Conservation (phyloP, 2,797 vertebrate genomes). For the Anas bahamensis region DNA sequence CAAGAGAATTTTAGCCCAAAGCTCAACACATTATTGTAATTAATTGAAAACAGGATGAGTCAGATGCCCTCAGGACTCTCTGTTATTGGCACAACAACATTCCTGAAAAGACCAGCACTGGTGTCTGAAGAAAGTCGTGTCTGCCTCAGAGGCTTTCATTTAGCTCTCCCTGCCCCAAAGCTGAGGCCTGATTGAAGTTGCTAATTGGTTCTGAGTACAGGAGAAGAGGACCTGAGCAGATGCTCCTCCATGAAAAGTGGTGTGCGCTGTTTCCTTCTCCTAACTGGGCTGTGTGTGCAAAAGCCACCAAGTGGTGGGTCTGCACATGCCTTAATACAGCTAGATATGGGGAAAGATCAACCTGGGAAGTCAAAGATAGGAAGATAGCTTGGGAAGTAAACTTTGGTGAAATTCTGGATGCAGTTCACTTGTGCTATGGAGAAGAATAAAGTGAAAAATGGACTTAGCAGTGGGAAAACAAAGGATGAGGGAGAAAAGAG, state of each 20-base stretch:
- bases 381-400: neutral
- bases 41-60: neutral
- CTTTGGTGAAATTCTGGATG: neutral
- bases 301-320: neutral
- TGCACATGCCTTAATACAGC: neutral
- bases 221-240: neutral
- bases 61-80: neutral
- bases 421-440: neutral
- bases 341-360: neutral
- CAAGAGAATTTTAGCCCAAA: neutral
- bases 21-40: neutral
- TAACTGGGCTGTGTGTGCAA: neutral
- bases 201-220: neutral
- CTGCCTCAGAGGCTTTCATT: neutral
- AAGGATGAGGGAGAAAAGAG: neutral
- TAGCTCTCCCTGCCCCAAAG: neutral
- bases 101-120: neutral
- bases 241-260: accelerated
- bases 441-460: neutral
- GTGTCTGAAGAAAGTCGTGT: neutral
- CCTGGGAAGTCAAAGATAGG: neutral
- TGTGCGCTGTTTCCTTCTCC: neutral
- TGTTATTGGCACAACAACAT: neutral
- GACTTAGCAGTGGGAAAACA: neutral
- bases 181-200: neutral